Evolutionary conservation across 2,113 vertebrate genomes (phyloP).

Genomic region (Corythornis vintsioides): DNA sequence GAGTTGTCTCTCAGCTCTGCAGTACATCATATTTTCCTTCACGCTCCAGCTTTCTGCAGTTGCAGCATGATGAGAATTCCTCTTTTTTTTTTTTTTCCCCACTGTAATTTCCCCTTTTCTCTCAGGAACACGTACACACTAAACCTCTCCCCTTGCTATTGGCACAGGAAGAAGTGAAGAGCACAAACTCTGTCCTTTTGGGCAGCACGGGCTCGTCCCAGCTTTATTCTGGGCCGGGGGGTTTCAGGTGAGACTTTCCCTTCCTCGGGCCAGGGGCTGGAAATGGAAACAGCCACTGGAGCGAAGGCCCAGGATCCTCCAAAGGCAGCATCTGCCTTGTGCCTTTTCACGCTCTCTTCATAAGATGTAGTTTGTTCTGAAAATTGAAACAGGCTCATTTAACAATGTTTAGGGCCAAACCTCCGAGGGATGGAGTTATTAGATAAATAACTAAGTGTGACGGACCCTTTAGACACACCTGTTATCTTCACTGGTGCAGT

Average conservation of each 20-base stretch:
- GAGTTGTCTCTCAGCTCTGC: not conserved
- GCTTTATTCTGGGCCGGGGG: not conserved
- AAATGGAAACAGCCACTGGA: fast-evolving
- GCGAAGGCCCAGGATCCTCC: not conserved
- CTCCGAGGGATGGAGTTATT: not conserved
- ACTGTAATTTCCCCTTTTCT: not conserved
- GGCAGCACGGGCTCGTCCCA: not conserved
- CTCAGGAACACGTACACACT: too few species aligned
- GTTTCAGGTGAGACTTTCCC: not conserved
- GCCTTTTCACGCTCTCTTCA: not conserved
- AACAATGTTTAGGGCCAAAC: not conserved
- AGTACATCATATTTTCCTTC: not conserved
- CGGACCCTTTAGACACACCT: not conserved
- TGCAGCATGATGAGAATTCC: not conserved
- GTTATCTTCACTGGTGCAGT: not conserved
- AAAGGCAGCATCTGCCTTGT: not conserved
- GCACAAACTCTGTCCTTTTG: not conserved
- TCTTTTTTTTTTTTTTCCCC: not conserved
- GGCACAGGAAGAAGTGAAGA: not conserved
- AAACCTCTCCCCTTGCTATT: not conserved
- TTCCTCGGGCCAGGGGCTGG: not conserved
- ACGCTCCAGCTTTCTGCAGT: not conserved
- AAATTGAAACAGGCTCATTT: not conserved
- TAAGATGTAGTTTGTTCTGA: not conserved
- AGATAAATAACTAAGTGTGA: constrained; percentile 27